A percentile compares a stretch with the other conserved stretches of the same genome.
Conservation (phyloP, 2,113 vertebrate genomes). For the Phylloscopus whistleri region DNA sequence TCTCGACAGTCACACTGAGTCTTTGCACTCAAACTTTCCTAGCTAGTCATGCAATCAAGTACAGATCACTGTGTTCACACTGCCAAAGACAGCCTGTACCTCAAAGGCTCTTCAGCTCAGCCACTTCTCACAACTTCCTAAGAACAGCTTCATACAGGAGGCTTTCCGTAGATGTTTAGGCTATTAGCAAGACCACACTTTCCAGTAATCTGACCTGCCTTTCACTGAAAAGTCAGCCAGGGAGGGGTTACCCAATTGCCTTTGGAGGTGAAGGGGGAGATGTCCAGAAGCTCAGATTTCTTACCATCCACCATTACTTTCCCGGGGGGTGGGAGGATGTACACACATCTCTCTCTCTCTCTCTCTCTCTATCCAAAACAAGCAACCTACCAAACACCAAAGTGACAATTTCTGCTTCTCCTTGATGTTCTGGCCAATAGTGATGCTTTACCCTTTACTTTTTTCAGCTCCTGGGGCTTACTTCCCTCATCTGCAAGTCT, state of each 20-base stretch:
- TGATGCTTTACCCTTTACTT: not conserved
- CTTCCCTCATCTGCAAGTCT: not conserved
- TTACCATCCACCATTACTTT: not conserved
- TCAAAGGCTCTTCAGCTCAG: not conserved
- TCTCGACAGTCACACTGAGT: not conserved
- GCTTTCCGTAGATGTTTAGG: not conserved
- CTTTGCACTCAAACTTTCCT: conserved; percentile 37
- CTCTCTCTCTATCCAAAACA: not conserved
- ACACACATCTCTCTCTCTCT: not conserved
- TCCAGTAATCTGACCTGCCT: not conserved
- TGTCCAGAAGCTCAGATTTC: not conserved
- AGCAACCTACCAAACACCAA: not conserved
- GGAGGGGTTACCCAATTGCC: not conserved
- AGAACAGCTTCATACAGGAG: not conserved
- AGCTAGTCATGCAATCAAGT: conserved; percentile 4
- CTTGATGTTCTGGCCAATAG: not conserved
- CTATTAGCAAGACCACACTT: not conserved
- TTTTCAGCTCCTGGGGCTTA: not conserved
- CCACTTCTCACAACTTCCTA: not conserved
- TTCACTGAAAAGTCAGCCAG: not conserved
- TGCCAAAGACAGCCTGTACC: conserved; percentile 22
- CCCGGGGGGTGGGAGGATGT: too few species aligned
- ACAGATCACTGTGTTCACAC: conserved; percentile 8
- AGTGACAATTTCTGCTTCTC: not conserved
- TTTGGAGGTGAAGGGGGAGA: not conserved